phyloP scores from a whole-genome alignment of 2,113 vertebrate species.

The Haplotaxodon microlepis region DNA sequence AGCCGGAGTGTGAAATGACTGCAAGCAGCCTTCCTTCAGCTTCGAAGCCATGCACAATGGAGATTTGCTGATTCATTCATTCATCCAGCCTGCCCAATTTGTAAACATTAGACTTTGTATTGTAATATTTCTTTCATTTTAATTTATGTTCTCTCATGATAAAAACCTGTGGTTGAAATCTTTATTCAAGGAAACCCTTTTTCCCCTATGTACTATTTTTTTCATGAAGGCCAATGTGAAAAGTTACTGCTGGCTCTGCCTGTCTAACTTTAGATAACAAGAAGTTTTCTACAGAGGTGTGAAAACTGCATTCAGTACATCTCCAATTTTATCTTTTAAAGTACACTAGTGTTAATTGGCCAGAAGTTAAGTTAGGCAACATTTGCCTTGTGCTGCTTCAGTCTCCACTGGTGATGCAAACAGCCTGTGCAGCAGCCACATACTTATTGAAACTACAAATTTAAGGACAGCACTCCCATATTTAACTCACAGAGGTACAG shows the following conservation, averaged over 20 bases:
- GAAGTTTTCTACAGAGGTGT: background rate
- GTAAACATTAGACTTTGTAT: background rate
- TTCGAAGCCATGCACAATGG: accelerated
- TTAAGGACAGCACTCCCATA: background rate
- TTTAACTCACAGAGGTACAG: slow-evolving; percentile 6
- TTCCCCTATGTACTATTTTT: background rate
- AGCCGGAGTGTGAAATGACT: background rate
- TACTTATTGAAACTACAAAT: background rate
- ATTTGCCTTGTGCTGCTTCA: background rate
- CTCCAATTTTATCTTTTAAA: background rate
- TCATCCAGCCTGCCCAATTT: background rate
- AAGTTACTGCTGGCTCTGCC: background rate
- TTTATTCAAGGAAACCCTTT: background rate
- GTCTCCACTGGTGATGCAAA: background rate
- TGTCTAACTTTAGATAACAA: background rate
- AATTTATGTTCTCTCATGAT: background rate
- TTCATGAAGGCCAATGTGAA: background rate
- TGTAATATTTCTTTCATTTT: background rate
- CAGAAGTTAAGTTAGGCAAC: slow-evolving; percentile 9
- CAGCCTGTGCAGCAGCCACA: background rate
- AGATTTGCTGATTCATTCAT: background rate
- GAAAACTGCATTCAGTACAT: background rate
- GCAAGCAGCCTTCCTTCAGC: background rate
- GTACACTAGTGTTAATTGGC: background rate
- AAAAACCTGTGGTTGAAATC: background rate